phyloP scores from a whole-genome alignment of 2,888 invertebrate species.

The Lepidochitona cinerea region DNA sequence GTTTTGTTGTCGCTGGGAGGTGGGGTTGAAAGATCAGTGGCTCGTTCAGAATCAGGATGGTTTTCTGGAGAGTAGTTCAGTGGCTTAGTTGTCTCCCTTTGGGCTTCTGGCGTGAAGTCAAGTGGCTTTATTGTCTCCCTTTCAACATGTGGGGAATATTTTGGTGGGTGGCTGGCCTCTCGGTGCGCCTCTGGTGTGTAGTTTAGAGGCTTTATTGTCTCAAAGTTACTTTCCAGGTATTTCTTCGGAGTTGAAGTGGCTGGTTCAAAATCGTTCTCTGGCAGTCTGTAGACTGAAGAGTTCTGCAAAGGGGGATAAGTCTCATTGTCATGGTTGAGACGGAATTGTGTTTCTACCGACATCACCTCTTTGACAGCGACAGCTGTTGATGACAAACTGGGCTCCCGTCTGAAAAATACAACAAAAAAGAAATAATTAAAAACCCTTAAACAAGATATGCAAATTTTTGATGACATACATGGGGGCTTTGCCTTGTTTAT shows the following conservation, averaged over 20 bases:
- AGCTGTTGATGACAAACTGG: background rate
- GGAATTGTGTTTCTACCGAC: slow-evolving; percentile 5
- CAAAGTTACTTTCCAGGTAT: background rate
- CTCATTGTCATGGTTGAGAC: background rate
- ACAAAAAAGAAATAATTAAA: no score
- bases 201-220: background rate
- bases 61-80: background rate
- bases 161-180: no score
- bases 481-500: no score
- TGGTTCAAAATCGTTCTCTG: background rate
- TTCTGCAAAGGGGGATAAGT: background rate
- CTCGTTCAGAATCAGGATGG: background rate
- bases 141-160: no score
- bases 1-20: background rate
- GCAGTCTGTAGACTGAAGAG: background rate
- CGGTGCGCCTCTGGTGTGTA: no score
- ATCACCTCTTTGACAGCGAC: slow-evolving; percentile 1
- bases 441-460: no score
- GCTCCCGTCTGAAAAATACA: background rate
- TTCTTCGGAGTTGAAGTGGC: background rate
- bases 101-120: no score
- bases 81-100: no score
- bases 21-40: background rate
- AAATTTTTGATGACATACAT: no score
- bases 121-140: no score